phyloP scores from a whole-genome alignment of 2,797 vertebrate species.

The Sebastes iracundus region DNA sequence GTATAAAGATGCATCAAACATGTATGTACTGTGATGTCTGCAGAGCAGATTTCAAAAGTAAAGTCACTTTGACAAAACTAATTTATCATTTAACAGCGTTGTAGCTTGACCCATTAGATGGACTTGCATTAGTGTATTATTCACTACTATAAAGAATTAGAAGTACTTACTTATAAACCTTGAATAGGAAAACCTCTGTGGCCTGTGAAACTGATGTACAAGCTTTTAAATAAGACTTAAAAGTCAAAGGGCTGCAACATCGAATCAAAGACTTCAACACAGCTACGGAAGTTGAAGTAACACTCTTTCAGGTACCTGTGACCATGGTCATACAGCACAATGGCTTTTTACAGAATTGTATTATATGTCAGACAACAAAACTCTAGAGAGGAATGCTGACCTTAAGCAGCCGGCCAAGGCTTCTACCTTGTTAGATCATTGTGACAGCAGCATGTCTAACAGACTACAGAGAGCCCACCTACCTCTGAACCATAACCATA shows the following conservation, averaged over 20 bases:
- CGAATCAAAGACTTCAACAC: background rate
- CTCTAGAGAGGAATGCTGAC: background rate
- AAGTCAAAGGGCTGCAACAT: background rate
- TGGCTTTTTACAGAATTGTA: background rate
- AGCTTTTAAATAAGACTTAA: background rate
- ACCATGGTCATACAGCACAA: background rate
- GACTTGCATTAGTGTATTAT: background rate
- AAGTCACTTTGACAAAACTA: background rate
- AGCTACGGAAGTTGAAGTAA: background rate
- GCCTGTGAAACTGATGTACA: background rate
- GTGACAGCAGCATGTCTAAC: background rate
- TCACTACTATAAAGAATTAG: background rate
- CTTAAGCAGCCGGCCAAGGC: background rate
- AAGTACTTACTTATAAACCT: background rate
- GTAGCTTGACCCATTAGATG: background rate
- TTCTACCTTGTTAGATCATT: background rate
- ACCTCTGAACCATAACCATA: background rate
- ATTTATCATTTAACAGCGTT: background rate
- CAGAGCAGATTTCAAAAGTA: slow-evolving; percentile 39
- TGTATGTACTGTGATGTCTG: background rate
- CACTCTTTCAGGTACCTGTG: background rate
- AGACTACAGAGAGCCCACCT: background rate
- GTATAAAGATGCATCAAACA: background rate
- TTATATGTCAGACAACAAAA: background rate
- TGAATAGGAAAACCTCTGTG: background rate